Evolutionary conservation across 2,888 invertebrate genomes (phyloP).

Genomic region (Catocala nupta): DNA sequence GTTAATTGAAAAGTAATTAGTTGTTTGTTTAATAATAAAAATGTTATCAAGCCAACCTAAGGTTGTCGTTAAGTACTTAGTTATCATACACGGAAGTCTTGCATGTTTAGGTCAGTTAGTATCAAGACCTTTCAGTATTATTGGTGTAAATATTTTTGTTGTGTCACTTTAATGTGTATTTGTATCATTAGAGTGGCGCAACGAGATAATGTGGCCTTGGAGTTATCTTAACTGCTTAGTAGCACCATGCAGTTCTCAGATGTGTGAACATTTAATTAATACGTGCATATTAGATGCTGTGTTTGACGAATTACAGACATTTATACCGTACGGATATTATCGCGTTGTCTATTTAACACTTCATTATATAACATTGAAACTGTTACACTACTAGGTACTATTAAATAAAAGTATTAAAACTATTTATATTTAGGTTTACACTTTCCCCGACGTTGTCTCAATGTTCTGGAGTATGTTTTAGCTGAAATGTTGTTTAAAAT

Average conservation of each 20-base stretch:
- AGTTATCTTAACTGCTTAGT: slow-evolving; percentile 10
- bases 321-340: too few relatives aligned
- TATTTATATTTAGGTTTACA: too few relatives aligned
- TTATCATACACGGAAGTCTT: slow-evolving; percentile 36
- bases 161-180: slow-evolving; percentile 24
- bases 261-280: slow-evolving; percentile 1
- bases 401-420: too few relatives aligned
- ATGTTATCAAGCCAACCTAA: background rate
- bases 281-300: background rate
- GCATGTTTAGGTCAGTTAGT: slow-evolving; percentile 20
- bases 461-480: too few relatives aligned
- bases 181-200: slow-evolving; percentile 16
- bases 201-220: slow-evolving; percentile 24
- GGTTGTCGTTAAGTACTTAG: slow-evolving; percentile 2
- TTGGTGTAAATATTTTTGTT: slow-evolving; percentile 42
- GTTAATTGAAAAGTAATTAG: too few relatives aligned
- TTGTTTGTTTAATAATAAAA: too few relatives aligned
- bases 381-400: too few relatives aligned
- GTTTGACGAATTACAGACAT: too few relatives aligned
- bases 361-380: too few relatives aligned
- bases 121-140: slow-evolving; percentile 27
- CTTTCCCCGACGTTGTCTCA: too few relatives aligned
- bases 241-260: slow-evolving; percentile 4
- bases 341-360: too few relatives aligned
- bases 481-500: too few relatives aligned